These are phyloP conservation scores for Colossoma macropomum DNA, from an alignment of 2,113 vertebrate species.

Conservation along the genomic window DNA sequence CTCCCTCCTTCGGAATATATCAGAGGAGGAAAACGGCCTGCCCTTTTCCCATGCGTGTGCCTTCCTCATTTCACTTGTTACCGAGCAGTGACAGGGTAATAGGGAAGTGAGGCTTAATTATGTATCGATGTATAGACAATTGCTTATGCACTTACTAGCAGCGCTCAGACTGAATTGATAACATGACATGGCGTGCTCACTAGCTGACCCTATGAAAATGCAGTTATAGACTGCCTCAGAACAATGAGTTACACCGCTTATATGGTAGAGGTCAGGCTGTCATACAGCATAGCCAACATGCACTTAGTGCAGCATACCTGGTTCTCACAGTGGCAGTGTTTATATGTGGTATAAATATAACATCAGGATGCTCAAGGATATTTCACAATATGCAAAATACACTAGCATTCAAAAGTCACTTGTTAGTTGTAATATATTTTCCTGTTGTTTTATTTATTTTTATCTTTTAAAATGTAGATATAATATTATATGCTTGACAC, in stretches of 20 bases:
- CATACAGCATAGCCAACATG: background rate
- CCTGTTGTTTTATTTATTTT: no score
- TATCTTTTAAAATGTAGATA: no score
- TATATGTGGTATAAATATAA: background rate
- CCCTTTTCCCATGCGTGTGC: slow-evolving; percentile 50
- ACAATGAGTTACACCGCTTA: background rate
- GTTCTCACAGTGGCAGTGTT: background rate
- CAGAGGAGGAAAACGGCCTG: slow-evolving; percentile 54
- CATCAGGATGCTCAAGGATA: background rate
- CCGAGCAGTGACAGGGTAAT: slow-evolving; percentile 18
- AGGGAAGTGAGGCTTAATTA: slow-evolving; percentile 31
- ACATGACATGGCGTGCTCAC: slow-evolving; percentile 2
- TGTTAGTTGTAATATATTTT: no score
- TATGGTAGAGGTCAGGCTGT: background rate
- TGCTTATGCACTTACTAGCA: slow-evolving; percentile 38
- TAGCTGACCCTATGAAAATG: slow-evolving; percentile 5
- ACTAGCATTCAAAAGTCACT: no score
- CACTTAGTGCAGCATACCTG: background rate
- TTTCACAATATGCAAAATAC: background rate
- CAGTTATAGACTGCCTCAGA: background rate
- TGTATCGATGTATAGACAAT: slow-evolving; percentile 46
- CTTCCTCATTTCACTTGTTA: slow-evolving; percentile 35
- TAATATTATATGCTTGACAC: no score
- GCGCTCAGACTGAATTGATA: slow-evolving; percentile 2
- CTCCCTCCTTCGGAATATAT: slow-evolving; percentile 65